These are phyloP conservation scores for Deroplatys truncata DNA, from an alignment of 2,888 invertebrate genomes.

Conservation along the genomic window DNA sequence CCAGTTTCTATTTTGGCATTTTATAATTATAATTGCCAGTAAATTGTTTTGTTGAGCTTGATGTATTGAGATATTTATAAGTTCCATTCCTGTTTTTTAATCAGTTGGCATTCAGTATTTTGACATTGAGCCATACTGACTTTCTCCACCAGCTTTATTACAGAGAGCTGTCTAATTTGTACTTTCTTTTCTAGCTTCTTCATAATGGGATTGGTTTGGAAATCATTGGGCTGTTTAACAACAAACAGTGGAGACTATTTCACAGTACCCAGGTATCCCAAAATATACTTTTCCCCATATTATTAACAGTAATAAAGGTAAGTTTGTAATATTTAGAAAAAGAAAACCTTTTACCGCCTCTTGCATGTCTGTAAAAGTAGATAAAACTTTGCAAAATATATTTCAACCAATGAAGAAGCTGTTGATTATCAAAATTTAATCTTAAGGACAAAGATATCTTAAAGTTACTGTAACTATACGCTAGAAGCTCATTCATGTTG, in stretches of 20 bases:
- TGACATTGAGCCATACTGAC: neutral
- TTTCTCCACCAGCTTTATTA: neutral
- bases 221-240: conserved; percentile 2
- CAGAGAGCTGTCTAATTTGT: neutral
- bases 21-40: too few relatives aligned
- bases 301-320: neutral
- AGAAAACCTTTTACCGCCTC: neutral
- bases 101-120: neutral
- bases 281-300: neutral
- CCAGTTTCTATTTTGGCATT: too few relatives aligned
- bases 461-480: too few relatives aligned
- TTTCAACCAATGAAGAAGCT: neutral
- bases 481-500: too few relatives aligned
- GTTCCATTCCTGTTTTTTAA: neutral
- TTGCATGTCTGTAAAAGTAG: neutral
- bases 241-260: neutral
- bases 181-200: conserved; percentile 13
- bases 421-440: too few relatives aligned
- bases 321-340: neutral
- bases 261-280: neutral
- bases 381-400: neutral
- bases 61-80: neutral
- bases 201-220: neutral
- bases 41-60: neutral
- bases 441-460: too few relatives aligned